Evolutionary conservation across 2,113 vertebrate genomes (phyloP), one percentile per base, ranked within the genome.

Genomic region (Acrocephalus kingi): DNA sequence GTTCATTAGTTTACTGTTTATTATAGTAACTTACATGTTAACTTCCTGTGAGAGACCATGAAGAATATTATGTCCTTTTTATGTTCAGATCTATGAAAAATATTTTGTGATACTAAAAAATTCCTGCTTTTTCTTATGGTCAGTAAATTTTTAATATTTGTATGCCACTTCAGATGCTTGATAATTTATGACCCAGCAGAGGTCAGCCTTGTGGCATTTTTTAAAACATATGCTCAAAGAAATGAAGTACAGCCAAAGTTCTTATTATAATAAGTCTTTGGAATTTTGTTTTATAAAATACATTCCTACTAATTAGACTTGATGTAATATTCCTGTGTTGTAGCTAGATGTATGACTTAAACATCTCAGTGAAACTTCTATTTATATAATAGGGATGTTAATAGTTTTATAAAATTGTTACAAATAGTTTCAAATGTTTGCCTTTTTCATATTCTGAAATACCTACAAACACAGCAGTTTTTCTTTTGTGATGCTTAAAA

Each of bases 171-270:
- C 69, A 49, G 28, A 16, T 62, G 61, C 56, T 59, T 51, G n/a
- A 49, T 84, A 86, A 82, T 69, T 84, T 87, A 82, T 90, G 82
- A 84, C 89, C 95, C 96, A 97, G 96, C 66, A 97, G 97, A 97
- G 91, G 96, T 97, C 96, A 95, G 91, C 58, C 93, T 96, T 95
- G 90, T 92, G 91, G 76, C 35, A 56, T 77, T 87, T 87, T 79
- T 83, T 15, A 79, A 66, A 59, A 66, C 13, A 13, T 7, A 41
- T 3, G 11, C 20, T 80, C 46, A 66, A 72, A 67, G 54, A 62
- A 72, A 76, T 84, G 8, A 16, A 58, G 8, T 25, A 28, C 31
- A 69, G 18, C 5, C 7, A 25, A 72, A 71, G n/a, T 64, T 79
- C 13, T 63, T 56, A 5, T 21, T 39, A 13, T 12, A 30, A 54